These are phyloP conservation scores for Araneus ventricosus DNA, from an alignment of 1,140 invertebrate species.

Conservation along the genomic window DNA sequence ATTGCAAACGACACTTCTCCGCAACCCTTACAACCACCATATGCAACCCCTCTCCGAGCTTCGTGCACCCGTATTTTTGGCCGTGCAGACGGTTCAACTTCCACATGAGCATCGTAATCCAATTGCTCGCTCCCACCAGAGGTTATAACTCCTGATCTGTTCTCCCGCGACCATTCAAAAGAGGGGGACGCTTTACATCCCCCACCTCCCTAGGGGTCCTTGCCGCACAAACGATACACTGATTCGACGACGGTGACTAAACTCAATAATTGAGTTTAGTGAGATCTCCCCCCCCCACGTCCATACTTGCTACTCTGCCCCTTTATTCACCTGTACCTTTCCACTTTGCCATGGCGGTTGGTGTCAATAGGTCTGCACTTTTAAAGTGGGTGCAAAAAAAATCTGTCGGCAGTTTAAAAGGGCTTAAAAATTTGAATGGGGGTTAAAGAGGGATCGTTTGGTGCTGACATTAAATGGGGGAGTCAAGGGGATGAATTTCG, in stretches of 20 bases:
- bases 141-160: conserved; percentile 53
- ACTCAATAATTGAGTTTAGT: conserved; percentile 68
- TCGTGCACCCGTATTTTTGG: neutral
- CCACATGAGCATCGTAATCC: conserved; percentile 62
- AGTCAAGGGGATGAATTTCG: neutral
- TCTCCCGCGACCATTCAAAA: conserved; percentile 28
- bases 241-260: conserved; percentile 70
- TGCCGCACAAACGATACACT: conserved; percentile 66
- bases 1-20: neutral
- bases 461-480: neutral
- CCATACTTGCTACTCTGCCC: neutral
- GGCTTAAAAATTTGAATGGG: conserved; percentile 28
- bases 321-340: neutral
- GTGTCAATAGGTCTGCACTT: conserved; percentile 26
- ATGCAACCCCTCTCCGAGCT: neutral
- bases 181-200: neutral
- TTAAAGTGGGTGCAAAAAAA: conserved; percentile 45
- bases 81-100: neutral
- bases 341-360: neutral
- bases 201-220: neutral
- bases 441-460: conserved; percentile 31
- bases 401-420: conserved; percentile 59
- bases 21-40: neutral
- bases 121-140: conserved; percentile 32
- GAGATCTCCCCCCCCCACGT: neutral